Conservation (phyloP, 1,140 invertebrate genomes). For the Chironomus tepperi region DNA sequence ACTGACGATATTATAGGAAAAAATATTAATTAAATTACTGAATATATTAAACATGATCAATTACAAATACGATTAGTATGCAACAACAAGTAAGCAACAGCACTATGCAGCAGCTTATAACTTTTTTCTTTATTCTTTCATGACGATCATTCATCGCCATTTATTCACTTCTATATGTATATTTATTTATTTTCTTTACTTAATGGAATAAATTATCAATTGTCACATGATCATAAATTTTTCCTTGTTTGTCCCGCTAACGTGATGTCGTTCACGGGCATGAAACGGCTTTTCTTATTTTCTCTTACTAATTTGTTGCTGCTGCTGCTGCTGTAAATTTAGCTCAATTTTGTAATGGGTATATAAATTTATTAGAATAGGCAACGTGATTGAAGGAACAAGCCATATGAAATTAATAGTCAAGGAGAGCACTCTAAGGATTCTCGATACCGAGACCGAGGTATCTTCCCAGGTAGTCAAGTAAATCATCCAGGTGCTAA, state of each 20-base stretch:
- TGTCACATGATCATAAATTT: conserved; percentile 9
- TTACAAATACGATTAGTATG: conserved; percentile 8
- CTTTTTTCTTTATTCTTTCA: neutral
- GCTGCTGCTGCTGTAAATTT: neutral
- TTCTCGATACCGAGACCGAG: too few species aligned
- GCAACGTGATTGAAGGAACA: too few species aligned
- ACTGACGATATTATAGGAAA: neutral
- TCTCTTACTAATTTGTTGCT: neutral
- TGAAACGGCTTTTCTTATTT: neutral
- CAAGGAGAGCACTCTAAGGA: too few species aligned
- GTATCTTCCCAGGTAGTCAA: too few species aligned
- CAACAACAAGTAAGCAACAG: neutral
- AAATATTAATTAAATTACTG: conserved; percentile 9
- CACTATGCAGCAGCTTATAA: neutral
- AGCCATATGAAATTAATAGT: too few species aligned
- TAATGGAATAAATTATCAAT: conserved; percentile 15
- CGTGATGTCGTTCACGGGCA: conserved; percentile 3
- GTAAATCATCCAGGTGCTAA: too few species aligned
- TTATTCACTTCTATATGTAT: neutral
- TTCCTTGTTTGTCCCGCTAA: conserved; percentile 2
- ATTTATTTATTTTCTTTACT: neutral
- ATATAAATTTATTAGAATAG: too few species aligned
- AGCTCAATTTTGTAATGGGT: too few species aligned
- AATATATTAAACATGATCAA: conserved; percentile 5
- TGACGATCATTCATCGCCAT: neutral